A percentile compares a stretch with the other conserved stretches of the same genome.
Conservation (phyloP, 2,888 invertebrate genomes). For the Caradrina clavipalpis region DNA sequence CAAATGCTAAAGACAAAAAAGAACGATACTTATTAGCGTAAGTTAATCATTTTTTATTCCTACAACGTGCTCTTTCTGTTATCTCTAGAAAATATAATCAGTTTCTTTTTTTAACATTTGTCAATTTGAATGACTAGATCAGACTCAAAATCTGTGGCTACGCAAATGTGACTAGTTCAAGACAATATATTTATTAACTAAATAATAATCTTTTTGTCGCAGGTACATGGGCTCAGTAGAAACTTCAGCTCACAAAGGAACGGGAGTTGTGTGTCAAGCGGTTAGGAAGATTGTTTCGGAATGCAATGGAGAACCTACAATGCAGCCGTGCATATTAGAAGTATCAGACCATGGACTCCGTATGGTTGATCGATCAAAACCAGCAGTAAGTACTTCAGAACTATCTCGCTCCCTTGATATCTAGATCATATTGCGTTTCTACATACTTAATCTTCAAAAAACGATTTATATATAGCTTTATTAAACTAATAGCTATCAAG, state of each 20-base stretch:
- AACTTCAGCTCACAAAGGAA: slow-evolving; percentile 99
- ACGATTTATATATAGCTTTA: background rate
- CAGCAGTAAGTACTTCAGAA: slow-evolving; percentile 89
- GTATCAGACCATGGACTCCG: slow-evolving; percentile 98
- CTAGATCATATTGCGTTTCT: background rate
- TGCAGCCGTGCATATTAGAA: slow-evolving; percentile 97
- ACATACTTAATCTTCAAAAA: background rate
- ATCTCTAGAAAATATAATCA: too few species aligned
- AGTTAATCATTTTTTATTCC: slow-evolving; percentile 42
- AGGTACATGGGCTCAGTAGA: slow-evolving; percentile 98
- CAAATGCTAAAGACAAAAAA: slow-evolving; percentile 95
- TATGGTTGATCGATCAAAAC: slow-evolving; percentile 97
- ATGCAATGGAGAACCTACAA: slow-evolving; percentile 92
- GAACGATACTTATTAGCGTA: slow-evolving; percentile 96
- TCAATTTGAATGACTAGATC: too few species aligned
- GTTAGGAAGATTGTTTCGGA: slow-evolving; percentile 96
- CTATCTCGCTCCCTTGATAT: background rate
- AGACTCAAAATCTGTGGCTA: too few species aligned
- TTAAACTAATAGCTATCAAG: background rate
- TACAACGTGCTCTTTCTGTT: background rate
- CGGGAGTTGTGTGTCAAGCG: slow-evolving; percentile 97
- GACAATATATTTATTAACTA: background rate
- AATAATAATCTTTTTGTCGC: slow-evolving; percentile 21
- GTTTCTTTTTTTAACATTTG: too few species aligned
- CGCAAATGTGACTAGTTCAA: too few species aligned